These are phyloP conservation scores for Thalassoma bifasciatum DNA, from an alignment of 2,113 vertebrate genomes.

Conservation along the genomic window DNA sequence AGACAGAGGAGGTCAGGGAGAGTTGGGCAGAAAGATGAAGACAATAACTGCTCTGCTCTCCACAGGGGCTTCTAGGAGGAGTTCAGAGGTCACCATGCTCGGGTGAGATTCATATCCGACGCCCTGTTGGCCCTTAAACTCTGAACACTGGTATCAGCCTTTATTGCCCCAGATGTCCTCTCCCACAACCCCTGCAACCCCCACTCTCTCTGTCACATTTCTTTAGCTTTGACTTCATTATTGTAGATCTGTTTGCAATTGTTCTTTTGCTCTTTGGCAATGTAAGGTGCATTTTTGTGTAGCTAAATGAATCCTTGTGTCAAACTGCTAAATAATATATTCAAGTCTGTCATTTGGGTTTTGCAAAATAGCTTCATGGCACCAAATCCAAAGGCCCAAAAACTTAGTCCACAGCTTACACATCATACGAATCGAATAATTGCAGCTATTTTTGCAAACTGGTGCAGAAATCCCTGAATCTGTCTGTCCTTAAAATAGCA, in stretches of 20 bases:
- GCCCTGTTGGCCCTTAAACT: slow-evolving; percentile 71
- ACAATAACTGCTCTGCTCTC: slow-evolving; percentile 68
- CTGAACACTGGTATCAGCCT: slow-evolving; percentile 51
- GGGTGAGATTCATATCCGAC: slow-evolving; percentile 75
- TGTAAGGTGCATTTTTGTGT: too few species aligned
- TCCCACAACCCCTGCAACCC: slow-evolving; percentile 45
- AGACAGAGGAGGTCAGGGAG: slow-evolving; percentile 68
- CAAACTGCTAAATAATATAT: too few species aligned
- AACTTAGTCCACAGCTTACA: too few species aligned
- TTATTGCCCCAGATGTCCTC: slow-evolving; percentile 64
- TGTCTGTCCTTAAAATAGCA: too few species aligned
- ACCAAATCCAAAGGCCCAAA: too few species aligned
- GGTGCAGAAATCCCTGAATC: too few species aligned
- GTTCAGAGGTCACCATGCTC: slow-evolving; percentile 68
- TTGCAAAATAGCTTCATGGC: too few species aligned
- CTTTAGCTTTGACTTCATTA: background rate
- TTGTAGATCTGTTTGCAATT: background rate
- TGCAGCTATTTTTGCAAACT: too few species aligned
- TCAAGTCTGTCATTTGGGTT: too few species aligned
- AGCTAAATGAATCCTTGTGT: too few species aligned
- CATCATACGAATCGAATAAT: too few species aligned
- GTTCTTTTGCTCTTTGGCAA: too few species aligned
- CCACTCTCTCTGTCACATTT: slow-evolving; percentile 23
- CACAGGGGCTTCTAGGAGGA: slow-evolving; percentile 60
- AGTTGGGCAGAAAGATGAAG: slow-evolving; percentile 63